These are phyloP conservation scores for Cyclopterus lumpus DNA, from an alignment of 2,797 vertebrate genomes.

Conservation along the genomic window DNA sequence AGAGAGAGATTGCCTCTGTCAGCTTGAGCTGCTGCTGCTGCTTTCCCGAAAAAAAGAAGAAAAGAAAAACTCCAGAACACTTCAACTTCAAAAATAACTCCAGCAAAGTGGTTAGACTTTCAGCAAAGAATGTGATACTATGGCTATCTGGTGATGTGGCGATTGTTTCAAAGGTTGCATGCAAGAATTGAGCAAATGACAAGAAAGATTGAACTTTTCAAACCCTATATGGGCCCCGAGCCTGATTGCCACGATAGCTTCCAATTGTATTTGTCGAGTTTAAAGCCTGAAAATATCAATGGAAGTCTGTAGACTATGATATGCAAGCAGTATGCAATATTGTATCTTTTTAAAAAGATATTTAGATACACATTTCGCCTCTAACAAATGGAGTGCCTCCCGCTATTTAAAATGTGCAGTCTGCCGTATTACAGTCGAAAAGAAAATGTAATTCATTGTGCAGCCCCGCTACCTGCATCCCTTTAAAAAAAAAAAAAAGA, in stretches of 20 bases:
- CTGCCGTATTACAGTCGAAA: too few species aligned
- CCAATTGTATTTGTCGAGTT: not conserved
- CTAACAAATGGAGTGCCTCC: not conserved
- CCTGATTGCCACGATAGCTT: constrained; percentile 1
- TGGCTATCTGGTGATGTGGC: not conserved
- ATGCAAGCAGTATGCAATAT: too few species aligned
- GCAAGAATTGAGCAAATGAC: not conserved
- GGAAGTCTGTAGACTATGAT: too few species aligned
- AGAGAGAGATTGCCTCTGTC: not conserved
- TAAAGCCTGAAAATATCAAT: not conserved
- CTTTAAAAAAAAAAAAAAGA: too few species aligned
- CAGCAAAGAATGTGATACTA: not conserved
- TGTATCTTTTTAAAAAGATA: too few species aligned
- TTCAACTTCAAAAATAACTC: constrained; percentile 14
- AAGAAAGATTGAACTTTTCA: not conserved
- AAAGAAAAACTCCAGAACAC: not conserved
- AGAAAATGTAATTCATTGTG: too few species aligned
- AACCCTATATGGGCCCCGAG: not conserved
- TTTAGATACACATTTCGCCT: not conserved
- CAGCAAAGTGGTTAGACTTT: not conserved
- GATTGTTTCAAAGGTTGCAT: not conserved
- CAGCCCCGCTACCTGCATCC: not conserved
- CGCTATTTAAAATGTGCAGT: too few species aligned
- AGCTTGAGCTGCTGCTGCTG: constrained; percentile 14
- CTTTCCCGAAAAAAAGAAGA: not conserved